These are phyloP conservation scores for Ceryle rudis DNA, from an alignment of 2,797 vertebrate genomes.

Conservation along the genomic window DNA sequence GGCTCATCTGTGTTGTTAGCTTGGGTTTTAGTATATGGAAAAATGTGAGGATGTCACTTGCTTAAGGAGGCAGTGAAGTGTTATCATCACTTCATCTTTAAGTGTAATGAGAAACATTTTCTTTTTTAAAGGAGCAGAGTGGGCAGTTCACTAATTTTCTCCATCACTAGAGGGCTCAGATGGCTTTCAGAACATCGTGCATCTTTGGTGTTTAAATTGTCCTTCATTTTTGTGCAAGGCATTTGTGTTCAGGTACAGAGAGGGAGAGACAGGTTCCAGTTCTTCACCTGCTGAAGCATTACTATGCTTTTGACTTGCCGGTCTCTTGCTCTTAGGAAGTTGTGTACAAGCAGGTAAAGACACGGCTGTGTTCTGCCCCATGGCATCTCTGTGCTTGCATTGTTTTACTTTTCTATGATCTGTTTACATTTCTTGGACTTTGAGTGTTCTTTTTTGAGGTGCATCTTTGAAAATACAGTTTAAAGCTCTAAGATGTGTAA, in stretches of 20 bases:
- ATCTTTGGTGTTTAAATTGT: not conserved
- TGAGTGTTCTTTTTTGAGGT: not conserved
- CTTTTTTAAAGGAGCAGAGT: not conserved
- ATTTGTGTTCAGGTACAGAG: not conserved
- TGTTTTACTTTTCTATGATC: not conserved
- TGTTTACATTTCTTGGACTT: not conserved
- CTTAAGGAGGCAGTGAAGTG: not conserved
- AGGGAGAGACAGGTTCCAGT: not conserved
- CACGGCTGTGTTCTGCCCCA: not conserved
- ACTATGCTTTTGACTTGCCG: accelerated
- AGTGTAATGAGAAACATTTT: not conserved
- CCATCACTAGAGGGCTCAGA: conserved; percentile 52
- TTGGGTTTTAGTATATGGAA: not conserved
- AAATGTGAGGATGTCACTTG: not conserved
- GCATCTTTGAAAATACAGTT: not conserved
- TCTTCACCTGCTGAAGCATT: accelerated
- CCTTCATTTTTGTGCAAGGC: not conserved
- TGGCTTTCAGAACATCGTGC: conserved; percentile 14
- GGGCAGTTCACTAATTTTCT: conserved; percentile 30
- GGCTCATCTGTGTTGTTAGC: not conserved
- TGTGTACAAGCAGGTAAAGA: not conserved
- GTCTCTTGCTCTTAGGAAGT: not conserved
- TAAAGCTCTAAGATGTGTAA: not conserved
- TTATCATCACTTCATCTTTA: not conserved
- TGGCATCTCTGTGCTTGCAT: not conserved